These are phyloP conservation scores for Apocrypta bakeri DNA, from an alignment of 1,140 invertebrate genomes.

Conservation along the genomic window DNA sequence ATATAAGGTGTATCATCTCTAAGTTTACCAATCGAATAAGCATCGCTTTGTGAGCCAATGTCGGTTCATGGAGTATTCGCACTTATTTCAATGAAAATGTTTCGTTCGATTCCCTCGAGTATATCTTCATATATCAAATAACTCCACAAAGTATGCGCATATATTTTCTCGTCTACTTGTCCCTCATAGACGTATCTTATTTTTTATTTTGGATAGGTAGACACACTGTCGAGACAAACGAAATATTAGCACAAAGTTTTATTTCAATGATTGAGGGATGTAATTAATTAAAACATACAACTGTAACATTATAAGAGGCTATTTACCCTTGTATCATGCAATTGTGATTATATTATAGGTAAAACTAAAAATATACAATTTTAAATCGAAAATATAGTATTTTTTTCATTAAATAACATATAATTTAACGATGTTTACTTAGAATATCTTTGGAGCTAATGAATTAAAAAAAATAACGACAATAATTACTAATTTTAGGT, in stretches of 20 bases:
- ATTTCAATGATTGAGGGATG: neutral
- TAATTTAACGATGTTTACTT: too few relatives aligned
- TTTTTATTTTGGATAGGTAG: neutral
- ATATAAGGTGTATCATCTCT: too few relatives aligned
- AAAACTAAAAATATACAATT: too few relatives aligned
- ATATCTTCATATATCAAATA: conserved; percentile 18
- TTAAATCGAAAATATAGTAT: too few relatives aligned
- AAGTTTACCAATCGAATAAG: neutral
- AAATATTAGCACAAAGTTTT: neutral
- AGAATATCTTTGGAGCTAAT: too few relatives aligned
- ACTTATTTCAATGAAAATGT: conserved; percentile 17
- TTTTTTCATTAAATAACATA: too few relatives aligned
- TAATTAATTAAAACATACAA: neutral
- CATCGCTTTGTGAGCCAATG: neutral
- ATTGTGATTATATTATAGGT: too few relatives aligned
- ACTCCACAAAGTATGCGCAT: neutral
- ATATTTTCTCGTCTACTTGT: neutral
- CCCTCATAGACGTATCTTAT: neutral
- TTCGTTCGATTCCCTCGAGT: neutral
- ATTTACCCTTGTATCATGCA: too few relatives aligned
- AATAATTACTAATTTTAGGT: too few relatives aligned
- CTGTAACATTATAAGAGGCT: too few relatives aligned
- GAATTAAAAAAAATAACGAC: too few relatives aligned
- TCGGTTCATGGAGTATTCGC: conserved; percentile 7
- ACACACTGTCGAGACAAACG: neutral